Percentiles rank a stretch among this genome's conserved stretches.
Conservation (phyloP, 2,113 vertebrate genomes). For the Piprites chloris region DNA sequence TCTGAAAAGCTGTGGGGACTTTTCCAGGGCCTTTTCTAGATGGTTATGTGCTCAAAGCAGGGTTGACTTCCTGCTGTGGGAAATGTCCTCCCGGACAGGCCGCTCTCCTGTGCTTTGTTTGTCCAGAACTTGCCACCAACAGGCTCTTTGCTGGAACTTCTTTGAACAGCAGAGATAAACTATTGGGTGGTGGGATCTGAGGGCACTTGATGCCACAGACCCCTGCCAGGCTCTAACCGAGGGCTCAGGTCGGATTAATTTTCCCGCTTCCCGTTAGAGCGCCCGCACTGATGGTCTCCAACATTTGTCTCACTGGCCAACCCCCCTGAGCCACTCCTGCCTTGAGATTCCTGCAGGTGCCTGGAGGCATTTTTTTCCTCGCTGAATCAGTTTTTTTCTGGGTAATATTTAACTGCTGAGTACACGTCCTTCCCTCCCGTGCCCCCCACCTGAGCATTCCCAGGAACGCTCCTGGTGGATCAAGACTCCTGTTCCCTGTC, state of each 20-base stretch:
- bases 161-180: not conserved
- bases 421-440: not conserved
- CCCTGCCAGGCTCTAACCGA: not conserved
- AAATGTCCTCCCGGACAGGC: not conserved
- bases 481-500: not conserved
- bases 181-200: not conserved
- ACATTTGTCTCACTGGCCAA: not conserved
- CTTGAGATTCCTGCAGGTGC: not conserved
- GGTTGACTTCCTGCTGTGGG: not conserved
- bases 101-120: not conserved
- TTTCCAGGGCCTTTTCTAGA: not conserved
- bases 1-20: not conserved
- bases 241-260: not conserved
- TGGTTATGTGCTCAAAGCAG: rapidly evolving
- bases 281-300: not conserved
- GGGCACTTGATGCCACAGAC: not conserved
- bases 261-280: not conserved
- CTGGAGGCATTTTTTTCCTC: not conserved
- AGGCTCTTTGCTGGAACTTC: not conserved
- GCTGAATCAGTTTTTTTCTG: not conserved
- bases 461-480: rapidly evolving
- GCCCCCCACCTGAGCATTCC: not conserved
- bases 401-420: constrained; percentile 6
- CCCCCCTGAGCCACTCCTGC: not conserved
- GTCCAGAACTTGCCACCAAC: not conserved